These are phyloP conservation scores for Eugnorisma glareosa DNA, from an alignment of 2,888 invertebrate genomes.

Conservation along the genomic window DNA sequence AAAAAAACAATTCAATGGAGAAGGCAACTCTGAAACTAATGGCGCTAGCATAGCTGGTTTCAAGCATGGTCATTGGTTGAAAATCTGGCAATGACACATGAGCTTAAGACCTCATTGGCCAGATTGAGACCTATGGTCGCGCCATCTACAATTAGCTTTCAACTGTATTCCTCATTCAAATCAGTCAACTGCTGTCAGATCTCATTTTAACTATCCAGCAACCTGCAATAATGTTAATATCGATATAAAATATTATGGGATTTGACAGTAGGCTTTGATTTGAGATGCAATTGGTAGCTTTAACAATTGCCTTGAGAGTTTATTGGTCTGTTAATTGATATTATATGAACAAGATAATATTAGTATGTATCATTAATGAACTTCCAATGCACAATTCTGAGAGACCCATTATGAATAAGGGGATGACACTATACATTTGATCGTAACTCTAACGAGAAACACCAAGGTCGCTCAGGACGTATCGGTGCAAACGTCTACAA, in stretches of 20 bases:
- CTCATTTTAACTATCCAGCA: constrained; percentile 15
- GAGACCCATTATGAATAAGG: constrained; percentile 34
- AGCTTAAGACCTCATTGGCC: no score
- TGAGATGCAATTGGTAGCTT: not conserved
- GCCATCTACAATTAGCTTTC: not conserved
- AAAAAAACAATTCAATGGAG: not conserved
- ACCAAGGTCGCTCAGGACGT: constrained; percentile 40
- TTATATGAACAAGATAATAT: not conserved
- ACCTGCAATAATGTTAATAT: constrained; percentile 30
- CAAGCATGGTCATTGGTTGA: not conserved
- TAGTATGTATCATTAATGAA: not conserved
- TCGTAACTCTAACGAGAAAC: constrained; percentile 46
- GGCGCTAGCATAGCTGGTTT: not conserved
- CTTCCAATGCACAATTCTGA: not conserved
- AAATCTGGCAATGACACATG: no score
- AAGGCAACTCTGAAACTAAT: not conserved
- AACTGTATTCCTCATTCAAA: not conserved
- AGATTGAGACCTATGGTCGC: not conserved
- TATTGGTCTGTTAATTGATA: not conserved
- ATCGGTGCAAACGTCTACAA: constrained; percentile 49
- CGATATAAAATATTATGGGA: constrained; percentile 14
- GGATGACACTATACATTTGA: constrained; percentile 42
- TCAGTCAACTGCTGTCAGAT: constrained; percentile 1
- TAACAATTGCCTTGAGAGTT: not conserved
- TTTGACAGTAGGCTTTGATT: constrained; percentile 1